Evolutionary conservation across 2,113 vertebrate genomes (phyloP), one percentile per base, ranked within the genome.

Genomic region (Hemichromis elongatus): DNA sequence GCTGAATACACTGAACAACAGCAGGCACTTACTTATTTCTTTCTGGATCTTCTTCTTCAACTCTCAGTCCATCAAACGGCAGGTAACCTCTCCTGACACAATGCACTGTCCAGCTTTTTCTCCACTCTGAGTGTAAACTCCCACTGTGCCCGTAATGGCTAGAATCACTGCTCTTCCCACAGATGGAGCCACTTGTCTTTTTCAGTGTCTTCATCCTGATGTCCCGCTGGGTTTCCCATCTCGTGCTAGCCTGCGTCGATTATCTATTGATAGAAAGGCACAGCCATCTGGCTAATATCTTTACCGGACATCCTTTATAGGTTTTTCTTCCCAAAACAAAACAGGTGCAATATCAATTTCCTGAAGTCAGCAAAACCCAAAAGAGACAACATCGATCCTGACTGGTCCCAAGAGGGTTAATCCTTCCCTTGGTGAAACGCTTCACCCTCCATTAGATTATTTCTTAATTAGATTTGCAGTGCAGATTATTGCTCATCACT

Each of bases 391-490:
- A 90, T 80, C 10, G 86, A 92, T 80, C 26, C 52, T 63, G 61
- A 2, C 18, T 1, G 11, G 14, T 87, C 84, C 61, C 66, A 3
- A 1, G 84, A 59, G 47, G 54, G 5, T 3, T 5, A 80, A 80
- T 81, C 84, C 70, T 66, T 88, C 45, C 26, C 1, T 50, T 16
- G 10, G 63, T 28, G 50, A 86, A 56, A 73, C 57, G 81, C 66
- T 75, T 90, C 59, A 82, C 35, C 40, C 55, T 85, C 85, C 28
- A 78, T 93, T 77, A 84, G 45, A 45, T 85, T 77, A 14, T 61
- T 50, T 85, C 82, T 85, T 89, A 81, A 90, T 89, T 84, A 66
- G 84, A 90, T 81, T 78, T 54, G 84, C 33, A 53, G 54, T 28
- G 5, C 59, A 63, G 77, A 88, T 90, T 53, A 83, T 87, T 89